Evolutionary conservation across 37 sponge, comb jelly and placozoan species (phyloP).

Genomic region (Halisarca cf. caerulea): DNA sequence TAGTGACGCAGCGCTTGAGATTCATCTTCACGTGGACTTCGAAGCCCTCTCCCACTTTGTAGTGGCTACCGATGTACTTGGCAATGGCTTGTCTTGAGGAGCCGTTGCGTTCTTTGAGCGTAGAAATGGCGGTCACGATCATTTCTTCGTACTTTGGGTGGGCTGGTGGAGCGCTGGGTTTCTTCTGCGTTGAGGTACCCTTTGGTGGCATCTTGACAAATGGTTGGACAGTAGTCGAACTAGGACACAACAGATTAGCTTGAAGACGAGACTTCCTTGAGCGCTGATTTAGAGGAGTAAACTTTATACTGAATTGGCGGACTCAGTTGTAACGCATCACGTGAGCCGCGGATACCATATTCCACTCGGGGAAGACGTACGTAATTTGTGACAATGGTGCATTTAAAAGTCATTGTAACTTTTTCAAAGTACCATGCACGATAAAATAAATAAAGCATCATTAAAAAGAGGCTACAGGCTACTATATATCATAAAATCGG

Average conservation of each 20-base stretch:
- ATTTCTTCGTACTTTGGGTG: slow-evolving; percentile 90
- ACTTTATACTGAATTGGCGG: slow-evolving; percentile 11
- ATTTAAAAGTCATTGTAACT: not conserved
- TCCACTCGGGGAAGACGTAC: not conserved
- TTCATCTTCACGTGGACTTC: slow-evolving; percentile 72
- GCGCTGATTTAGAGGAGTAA: not conserved
- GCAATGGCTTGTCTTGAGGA: slow-evolving; percentile 81
- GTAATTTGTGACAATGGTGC: not conserved
- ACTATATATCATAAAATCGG: too few relatives aligned
- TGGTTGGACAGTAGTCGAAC: not conserved
- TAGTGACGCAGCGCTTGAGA: slow-evolving; percentile 65
- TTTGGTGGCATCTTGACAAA: not conserved
- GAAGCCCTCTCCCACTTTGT: slow-evolving; percentile 62
- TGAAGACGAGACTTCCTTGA: not conserved
- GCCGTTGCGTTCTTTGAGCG: slow-evolving; percentile 75
- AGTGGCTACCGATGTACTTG: slow-evolving; percentile 89
- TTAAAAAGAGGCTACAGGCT: too few relatives aligned
- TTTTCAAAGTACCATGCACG: not conserved
- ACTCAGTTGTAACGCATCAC: slow-evolving; percentile 23
- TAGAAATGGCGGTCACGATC: slow-evolving; percentile 70
- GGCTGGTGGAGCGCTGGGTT: slow-evolving; percentile 52
- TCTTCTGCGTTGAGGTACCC: slow-evolving; percentile 34
- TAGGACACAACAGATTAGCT: not conserved
- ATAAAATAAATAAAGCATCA: too few relatives aligned
- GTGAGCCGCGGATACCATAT: slow-evolving; percentile 25